phyloP scores from a whole-genome alignment of 64 coral and sea anemone genomes.

The Montipora foliosa region DNA sequence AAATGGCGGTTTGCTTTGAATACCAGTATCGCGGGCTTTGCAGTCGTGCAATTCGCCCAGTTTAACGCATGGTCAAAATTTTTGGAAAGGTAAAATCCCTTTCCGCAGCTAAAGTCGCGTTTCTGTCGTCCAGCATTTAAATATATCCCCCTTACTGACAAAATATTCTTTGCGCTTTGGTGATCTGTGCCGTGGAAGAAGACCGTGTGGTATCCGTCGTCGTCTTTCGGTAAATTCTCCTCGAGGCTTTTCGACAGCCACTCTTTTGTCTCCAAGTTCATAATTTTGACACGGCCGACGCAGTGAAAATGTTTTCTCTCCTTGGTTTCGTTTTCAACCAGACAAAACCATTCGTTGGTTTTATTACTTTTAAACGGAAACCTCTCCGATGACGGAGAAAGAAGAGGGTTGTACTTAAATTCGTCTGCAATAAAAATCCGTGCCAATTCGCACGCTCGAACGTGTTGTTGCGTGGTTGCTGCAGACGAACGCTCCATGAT shows the following conservation, averaged over 20 bases:
- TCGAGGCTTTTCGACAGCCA: neutral
- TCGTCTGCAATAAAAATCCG: slow-evolving; percentile 21
- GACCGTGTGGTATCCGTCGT: neutral
- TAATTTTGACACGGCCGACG: neutral
- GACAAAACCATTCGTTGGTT: neutral
- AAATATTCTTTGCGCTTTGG: slow-evolving; percentile 59
- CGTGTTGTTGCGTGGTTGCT: neutral
- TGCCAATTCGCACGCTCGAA: slow-evolving; percentile 27
- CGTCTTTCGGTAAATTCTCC: neutral
- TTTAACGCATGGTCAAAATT: slow-evolving; percentile 28
- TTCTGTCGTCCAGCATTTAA: neutral
- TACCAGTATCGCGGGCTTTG: slow-evolving; percentile 39
- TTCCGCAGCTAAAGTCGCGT: slow-evolving; percentile 62
- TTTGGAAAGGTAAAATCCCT: slow-evolving; percentile 72
- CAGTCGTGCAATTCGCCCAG: slow-evolving; percentile 22
- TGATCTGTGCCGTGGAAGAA: neutral
- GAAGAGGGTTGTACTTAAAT: slow-evolving; percentile 46
- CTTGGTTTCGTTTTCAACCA: neutral
- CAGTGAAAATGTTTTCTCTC: neutral
- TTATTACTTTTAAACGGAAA: neutral
- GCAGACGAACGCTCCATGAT: neutral
- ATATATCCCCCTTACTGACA: slow-evolving; percentile 53
- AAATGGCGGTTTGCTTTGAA: no score
- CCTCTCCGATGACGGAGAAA: neutral
- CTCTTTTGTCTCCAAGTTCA: neutral